Conservation (phyloP, 1,140 invertebrate species). For the Manduca sexta region DNA sequence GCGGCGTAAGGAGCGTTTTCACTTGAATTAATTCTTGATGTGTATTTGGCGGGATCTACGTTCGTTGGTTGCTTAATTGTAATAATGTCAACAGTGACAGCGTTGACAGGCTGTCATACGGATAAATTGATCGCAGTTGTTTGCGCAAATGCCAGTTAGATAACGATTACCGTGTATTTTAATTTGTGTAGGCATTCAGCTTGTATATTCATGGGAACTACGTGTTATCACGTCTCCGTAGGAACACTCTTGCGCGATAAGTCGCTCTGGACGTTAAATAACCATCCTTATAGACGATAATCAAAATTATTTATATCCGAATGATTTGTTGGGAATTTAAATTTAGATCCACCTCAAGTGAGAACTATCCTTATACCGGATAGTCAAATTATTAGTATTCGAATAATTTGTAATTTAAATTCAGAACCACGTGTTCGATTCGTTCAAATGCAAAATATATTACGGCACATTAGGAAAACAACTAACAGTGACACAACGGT, state of each 20-base stretch:
- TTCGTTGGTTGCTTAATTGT: constrained; percentile 69
- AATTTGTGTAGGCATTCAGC: constrained; percentile 45
- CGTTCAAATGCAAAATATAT: too few species aligned
- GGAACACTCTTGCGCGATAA: too few species aligned
- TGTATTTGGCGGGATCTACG: constrained; percentile 45
- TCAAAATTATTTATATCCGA: too few species aligned
- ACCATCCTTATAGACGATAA: too few species aligned
- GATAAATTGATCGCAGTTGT: constrained; percentile 68
- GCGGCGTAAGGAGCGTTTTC: constrained; percentile 34
- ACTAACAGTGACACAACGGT: constrained; percentile 33
- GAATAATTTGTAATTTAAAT: too few species aligned
- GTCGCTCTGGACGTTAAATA: too few species aligned
- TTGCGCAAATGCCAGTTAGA: constrained; percentile 64
- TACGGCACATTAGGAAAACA: constrained; percentile 9
- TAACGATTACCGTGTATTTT: constrained; percentile 62
- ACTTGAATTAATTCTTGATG: constrained; percentile 10
- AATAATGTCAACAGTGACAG: constrained; percentile 65
- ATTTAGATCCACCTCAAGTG: too few species aligned
- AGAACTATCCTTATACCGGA: too few species aligned
- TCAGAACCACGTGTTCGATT: too few species aligned
- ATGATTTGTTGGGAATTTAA: too few species aligned
- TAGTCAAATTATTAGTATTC: too few species aligned
- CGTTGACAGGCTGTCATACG: constrained; percentile 63
- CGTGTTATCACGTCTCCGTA: constrained; percentile 16
- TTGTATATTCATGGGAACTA: constrained; percentile 28